A percentile compares a stretch with the other conserved stretches of the same genome.
These are phyloP conservation scores for Threskiornis aethiopicus DNA, from an alignment of 2,797 vertebrate species.

Conservation along the genomic window DNA sequence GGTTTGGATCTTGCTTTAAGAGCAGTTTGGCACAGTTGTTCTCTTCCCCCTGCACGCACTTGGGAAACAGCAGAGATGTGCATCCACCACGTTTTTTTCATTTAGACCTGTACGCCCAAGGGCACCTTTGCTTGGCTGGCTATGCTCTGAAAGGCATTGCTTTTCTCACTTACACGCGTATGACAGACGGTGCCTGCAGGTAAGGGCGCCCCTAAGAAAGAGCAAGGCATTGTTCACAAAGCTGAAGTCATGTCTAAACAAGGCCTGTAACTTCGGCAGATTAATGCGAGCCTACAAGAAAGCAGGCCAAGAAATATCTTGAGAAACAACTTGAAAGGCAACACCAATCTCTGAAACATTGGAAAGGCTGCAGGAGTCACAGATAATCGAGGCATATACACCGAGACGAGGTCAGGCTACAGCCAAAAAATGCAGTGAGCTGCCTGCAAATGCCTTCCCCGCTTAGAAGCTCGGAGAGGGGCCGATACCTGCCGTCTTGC, in stretches of 20 bases:
- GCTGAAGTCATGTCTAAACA: not conserved
- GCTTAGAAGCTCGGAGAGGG: not conserved
- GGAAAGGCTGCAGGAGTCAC: not conserved
- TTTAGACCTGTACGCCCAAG: not conserved
- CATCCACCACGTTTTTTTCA: not conserved
- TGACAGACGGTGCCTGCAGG: not conserved
- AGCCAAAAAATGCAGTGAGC: not conserved
- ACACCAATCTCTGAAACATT: not conserved
- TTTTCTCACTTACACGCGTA: not conserved
- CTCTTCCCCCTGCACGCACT: not conserved
- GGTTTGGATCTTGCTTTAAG: not conserved
- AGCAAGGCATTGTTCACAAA: not conserved
- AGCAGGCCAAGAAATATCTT: not conserved
- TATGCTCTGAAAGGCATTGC: not conserved
- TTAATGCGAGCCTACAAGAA: not conserved
- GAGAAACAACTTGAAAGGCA: not conserved
- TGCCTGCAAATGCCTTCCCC: not conserved
- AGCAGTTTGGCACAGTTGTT: not conserved
- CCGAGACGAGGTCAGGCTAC: not conserved
- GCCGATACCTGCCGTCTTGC: not conserved
- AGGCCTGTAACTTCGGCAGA: not conserved
- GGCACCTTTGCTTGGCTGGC: not conserved
- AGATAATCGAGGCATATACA: too few species aligned
- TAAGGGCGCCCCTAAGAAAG: not conserved
- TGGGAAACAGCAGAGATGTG: not conserved